These are phyloP conservation scores for Carabus problematicus DNA, from an alignment of 2,888 invertebrate genomes.

Conservation along the genomic window DNA sequence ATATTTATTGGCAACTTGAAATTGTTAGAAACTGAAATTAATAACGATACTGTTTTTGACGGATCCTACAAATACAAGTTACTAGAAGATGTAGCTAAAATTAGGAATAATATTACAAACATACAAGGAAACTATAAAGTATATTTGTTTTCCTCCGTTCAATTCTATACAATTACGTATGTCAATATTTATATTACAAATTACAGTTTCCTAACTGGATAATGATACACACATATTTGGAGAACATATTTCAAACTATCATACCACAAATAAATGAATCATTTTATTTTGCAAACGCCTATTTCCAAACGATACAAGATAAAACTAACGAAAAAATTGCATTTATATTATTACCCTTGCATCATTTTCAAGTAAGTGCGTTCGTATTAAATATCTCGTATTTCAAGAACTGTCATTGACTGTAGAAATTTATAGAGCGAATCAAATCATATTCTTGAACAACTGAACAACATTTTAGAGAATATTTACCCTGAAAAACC, in stretches of 20 bases:
- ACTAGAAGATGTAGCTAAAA: conserved; percentile 17
- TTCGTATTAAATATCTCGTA: neutral
- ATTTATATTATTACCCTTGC: conserved; percentile 4
- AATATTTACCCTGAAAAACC: conserved; percentile 20
- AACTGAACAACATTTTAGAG: conserved; percentile 18
- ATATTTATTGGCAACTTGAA: conserved; percentile 28
- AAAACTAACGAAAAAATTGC: conserved; percentile 2
- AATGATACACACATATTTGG: conserved; percentile 34
- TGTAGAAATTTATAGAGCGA: conserved; percentile 16
- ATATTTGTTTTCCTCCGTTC: neutral
- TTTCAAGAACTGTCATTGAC: neutral
- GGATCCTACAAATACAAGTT: conserved; percentile 9
- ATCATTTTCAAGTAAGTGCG: conserved; percentile 26
- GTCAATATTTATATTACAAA: conserved; percentile 18
- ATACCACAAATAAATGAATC: conserved; percentile 35
- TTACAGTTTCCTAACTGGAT: conserved; percentile 43
- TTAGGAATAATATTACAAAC: conserved; percentile 12
- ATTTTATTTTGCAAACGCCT: conserved; percentile 34
- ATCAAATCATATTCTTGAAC: conserved; percentile 12
- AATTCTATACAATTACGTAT: conserved; percentile 7
- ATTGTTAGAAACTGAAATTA: conserved; percentile 20
- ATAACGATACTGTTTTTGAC: conserved; percentile 15
- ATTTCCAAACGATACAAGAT: conserved; percentile 9
- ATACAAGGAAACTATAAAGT: conserved; percentile 29
- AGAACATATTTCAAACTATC: conserved; percentile 32